Evolutionary conservation across 2,113 vertebrate genomes (phyloP).

Genomic region (Passer montanus): DNA sequence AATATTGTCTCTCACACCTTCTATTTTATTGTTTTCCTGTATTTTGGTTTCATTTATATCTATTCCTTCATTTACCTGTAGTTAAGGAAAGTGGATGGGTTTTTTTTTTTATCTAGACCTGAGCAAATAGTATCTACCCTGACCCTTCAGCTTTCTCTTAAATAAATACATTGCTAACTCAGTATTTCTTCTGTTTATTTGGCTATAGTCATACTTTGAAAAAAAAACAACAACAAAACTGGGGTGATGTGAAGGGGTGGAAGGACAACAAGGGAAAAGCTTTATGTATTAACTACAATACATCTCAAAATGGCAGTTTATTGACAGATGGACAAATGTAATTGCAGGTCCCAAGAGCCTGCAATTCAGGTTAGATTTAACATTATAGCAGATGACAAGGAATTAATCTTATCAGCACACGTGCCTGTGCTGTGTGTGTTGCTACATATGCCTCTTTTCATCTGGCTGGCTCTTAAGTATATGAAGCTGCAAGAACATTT

Average conservation of each 20-base stretch:
- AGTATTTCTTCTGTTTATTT: background rate
- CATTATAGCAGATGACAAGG: constrained; percentile 20
- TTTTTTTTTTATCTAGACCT: background rate
- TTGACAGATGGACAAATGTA: constrained; percentile 48
- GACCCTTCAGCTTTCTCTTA: background rate
- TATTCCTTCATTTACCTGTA: background rate
- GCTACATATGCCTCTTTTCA: background rate
- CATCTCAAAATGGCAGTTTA: background rate
- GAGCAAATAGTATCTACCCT: background rate
- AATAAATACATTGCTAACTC: background rate
- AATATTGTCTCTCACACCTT: background rate
- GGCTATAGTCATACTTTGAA: background rate
- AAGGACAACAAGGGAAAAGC: background rate
- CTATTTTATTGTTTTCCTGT: background rate
- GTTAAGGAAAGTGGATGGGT: background rate
- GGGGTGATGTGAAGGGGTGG: background rate
- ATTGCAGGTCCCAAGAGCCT: constrained; percentile 21
- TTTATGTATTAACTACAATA: background rate
- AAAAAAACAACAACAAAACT: background rate
- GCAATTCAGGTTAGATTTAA: constrained; percentile 34
- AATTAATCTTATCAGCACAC: constrained; percentile 27
- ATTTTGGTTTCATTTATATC: background rate
- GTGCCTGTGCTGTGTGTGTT: background rate
- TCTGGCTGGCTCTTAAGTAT: background rate
- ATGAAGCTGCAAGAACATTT: background rate